Evolutionary conservation across 2,888 invertebrate genomes (phyloP), one percentile per base, ranked within the genome.

Genomic region (Formica aserva): DNA sequence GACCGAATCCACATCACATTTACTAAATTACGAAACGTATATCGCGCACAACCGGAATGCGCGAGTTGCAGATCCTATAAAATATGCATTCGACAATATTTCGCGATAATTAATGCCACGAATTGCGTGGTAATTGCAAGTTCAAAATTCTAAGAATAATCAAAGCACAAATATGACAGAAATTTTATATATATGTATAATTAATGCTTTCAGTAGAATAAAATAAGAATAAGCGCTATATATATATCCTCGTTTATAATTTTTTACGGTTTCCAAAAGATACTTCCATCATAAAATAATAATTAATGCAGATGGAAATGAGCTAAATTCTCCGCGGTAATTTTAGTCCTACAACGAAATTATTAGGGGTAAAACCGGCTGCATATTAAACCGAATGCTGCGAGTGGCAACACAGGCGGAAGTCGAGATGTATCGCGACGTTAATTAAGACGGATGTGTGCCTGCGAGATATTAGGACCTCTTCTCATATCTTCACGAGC

Each of bases 391-490:
- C 72, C 72, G 71, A 80, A 80, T 60, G 26, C 35, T 22, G 35
- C 41, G 13, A 15, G 35, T 63, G 35, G 48, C 48, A 26, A 22
- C 62, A 22, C 41, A 32, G 29, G 38, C 52, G 75, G 22, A 72
- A 76, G 72, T 83, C 67, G 85, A 85, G 88, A 90, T 86, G 86
- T 84, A 89, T 89, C 88, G 85, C 82, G 88, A 90, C 89, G 88
- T 91, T 91, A 92, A 92, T 92, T 89, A 91, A 91, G 88, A 91
- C 91, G 88, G 88, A 91, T 90, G 87, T 91, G 87, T 86, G 72
- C 60, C 78, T 80, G 78, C 81, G 86, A 88, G 82, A 88, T 87
- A 88, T 89, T 88, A 88, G 85, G 75, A 74, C 48, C 57, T 72
- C 76, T 69, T 66, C 74, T 38, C 74, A 38, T 55, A 71, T 86